These are phyloP conservation scores for Channa striata DNA, from an alignment of 2,797 vertebrate genomes.

Conservation along the genomic window DNA sequence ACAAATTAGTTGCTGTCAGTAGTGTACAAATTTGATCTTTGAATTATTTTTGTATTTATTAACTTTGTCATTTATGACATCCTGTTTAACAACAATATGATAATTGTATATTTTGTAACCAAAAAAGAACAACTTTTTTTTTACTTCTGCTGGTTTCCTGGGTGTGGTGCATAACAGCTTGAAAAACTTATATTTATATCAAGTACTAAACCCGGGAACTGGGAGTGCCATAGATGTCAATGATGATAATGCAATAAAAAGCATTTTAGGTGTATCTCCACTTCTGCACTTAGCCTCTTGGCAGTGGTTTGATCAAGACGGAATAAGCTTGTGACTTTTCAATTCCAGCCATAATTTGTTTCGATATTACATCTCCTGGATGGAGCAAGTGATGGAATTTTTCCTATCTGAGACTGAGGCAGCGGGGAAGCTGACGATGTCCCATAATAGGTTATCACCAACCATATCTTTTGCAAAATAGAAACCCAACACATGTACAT, in stretches of 20 bases:
- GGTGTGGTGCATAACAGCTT: constrained; percentile 23
- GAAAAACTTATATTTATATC: constrained; percentile 46
- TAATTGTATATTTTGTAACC: not conserved
- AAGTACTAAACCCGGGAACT: constrained; percentile 62
- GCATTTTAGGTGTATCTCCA: constrained; percentile 91
- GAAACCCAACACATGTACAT: constrained; percentile 98
- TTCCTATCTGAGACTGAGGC: constrained; percentile 86
- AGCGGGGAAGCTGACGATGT: constrained; percentile 88
- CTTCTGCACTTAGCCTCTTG: constrained; percentile 95
- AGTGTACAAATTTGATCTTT: constrained; percentile 2
- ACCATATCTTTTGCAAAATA: constrained; percentile 98
- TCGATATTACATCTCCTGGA: constrained; percentile 95
- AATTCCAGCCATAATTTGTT: constrained; percentile 99
- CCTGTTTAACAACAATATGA: constrained; percentile 7
- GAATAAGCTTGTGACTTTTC: constrained; percentile 99
- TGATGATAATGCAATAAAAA: constrained; percentile 95
- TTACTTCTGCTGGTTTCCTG: constrained; percentile 12
- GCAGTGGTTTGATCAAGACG: constrained; percentile 98
- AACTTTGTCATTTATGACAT: too few species aligned
- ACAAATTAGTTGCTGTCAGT: constrained; percentile 2
- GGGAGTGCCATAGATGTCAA: constrained; percentile 90
- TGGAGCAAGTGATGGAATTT: constrained; percentile 97
- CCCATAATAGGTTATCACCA: constrained; percentile 97
- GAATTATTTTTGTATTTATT: too few species aligned
- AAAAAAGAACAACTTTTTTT: not conserved